phyloP scores from a whole-genome alignment of 2,888 invertebrate genomes.

The Limnephilus marmoratus region DNA sequence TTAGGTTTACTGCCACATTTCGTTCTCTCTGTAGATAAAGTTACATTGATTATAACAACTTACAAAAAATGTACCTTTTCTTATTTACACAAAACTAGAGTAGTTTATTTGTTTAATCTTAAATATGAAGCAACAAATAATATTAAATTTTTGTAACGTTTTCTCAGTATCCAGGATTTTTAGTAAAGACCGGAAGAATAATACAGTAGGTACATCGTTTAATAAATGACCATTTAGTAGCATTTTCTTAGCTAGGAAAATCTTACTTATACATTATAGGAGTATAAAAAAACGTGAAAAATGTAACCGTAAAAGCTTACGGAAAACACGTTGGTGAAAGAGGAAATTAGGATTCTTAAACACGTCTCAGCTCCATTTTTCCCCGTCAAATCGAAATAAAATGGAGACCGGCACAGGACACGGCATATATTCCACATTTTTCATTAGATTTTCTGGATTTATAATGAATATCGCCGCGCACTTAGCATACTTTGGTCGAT shows the following conservation, averaged over 20 bases:
- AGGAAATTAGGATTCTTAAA: slow-evolving; percentile 49
- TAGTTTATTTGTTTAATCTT: neutral
- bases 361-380: slow-evolving; percentile 46
- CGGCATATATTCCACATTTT: neutral
- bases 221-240: neutral
- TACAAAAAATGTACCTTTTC: neutral
- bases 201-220: neutral
- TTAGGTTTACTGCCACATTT: too few relatives aligned
- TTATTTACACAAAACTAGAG: neutral
- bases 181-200: neutral
- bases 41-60: too few relatives aligned
- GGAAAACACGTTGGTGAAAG: slow-evolving; percentile 31
- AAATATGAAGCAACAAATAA: neutral
- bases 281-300: neutral
- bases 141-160: too few relatives aligned
- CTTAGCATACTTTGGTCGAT: neutral
- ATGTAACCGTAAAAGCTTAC: slow-evolving; percentile 19
- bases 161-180: neutral
- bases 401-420: slow-evolving; percentile 9
- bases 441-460: neutral
- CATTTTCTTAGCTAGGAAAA: neutral
- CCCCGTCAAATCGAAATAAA: slow-evolving; percentile 26
- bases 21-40: too few relatives aligned
- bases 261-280: neutral
- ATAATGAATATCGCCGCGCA: neutral